Percentiles rank a stretch among this genome's conserved stretches.
phyloP scores from a whole-genome alignment of 2,888 invertebrate genomes.

The Athrips mouffetella region DNA sequence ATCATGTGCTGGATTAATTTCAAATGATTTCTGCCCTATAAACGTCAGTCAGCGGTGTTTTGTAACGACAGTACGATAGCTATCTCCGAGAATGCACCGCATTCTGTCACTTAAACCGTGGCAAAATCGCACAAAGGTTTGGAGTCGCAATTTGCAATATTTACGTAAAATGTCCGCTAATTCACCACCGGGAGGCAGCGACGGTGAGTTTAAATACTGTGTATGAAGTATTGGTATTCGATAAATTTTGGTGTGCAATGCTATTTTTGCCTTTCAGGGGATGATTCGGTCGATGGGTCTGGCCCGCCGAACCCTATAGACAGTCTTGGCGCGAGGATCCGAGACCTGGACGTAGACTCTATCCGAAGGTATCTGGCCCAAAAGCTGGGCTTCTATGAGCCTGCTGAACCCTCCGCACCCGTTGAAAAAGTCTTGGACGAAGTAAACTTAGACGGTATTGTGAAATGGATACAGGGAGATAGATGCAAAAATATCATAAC shows the following conservation, averaged over 20 bases:
- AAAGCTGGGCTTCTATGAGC: slow-evolving; percentile 79
- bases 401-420: slow-evolving; percentile 49
- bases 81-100: slow-evolving; percentile 51
- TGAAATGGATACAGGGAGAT: slow-evolving; percentile 86
- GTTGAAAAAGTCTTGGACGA: slow-evolving; percentile 80
- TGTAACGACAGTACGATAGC: slow-evolving; percentile 26
- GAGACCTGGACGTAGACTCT: slow-evolving; percentile 79
- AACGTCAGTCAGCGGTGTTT: neutral
- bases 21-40: neutral
- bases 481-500: slow-evolving; percentile 92
- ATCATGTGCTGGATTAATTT: too few species aligned
- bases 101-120: slow-evolving; percentile 61
- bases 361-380: slow-evolving; percentile 81
- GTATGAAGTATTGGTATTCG: neutral
- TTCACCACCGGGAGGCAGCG: slow-evolving; percentile 66
- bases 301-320: slow-evolving; percentile 65
- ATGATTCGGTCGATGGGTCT: slow-evolving; percentile 43
- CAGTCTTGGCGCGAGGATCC: slow-evolving; percentile 50
- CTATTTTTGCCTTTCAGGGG: slow-evolving; percentile 42
- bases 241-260: neutral
- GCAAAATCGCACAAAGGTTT: slow-evolving; percentile 58
- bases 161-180: slow-evolving; percentile 67
- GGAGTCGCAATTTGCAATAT: slow-evolving; percentile 60
- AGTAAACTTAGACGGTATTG: slow-evolving; percentile 85
- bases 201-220: slow-evolving; percentile 43